Base-by-base conservation (phyloP, 2,888 invertebrate species). In the Ophion ellenae region DNA sequence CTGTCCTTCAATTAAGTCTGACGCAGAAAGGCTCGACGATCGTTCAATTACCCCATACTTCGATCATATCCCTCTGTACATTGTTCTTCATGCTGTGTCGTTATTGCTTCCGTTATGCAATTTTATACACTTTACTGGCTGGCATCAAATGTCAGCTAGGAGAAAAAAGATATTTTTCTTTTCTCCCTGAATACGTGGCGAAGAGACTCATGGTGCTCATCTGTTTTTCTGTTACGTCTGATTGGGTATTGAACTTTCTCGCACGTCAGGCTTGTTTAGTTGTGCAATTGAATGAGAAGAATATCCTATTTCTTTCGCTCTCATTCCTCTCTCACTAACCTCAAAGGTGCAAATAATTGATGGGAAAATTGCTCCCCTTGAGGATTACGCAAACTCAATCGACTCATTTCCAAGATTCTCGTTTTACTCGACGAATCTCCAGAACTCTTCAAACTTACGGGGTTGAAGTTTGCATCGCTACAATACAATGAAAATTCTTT, bases 201-300 rank as follows among this genome's bases (percentile, higher is more conserved):
- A 40, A 40, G 5, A 40, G 36, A 66, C 10, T 66, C 17, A 53
- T 5, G 66, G 5, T 66, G 32, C 32, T 36, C 28, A 17, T 61
- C 59, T 40, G n/a, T 59, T 28, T 61, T 63, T 66, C 36, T 20
- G 69, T 40, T 53, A 17, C 36, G 61, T 53, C 75, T 75, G 70
- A 81, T 81, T 81, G 75, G 75, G 67, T 67, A 76, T 47, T 32
- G 69, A 69, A 10, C 69, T 63, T 76, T 75, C 53, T 63, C 69
- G 14, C 5, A 36, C 40, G 28, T 45, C 45, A 20, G 32, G 36
- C n/a, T 36, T 53, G 5, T 17, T 53, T 17, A 53, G 53, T 5
- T 53, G 53, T 14, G 53, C 17, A 53, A 17, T 53, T 17, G 53
- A 53, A 53, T 53, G 14, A 47, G 14, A 4, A 17, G 67, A 36